Base-by-base conservation (phyloP, 2,888 invertebrate genomes). In the Penaeus monodon region DNA sequence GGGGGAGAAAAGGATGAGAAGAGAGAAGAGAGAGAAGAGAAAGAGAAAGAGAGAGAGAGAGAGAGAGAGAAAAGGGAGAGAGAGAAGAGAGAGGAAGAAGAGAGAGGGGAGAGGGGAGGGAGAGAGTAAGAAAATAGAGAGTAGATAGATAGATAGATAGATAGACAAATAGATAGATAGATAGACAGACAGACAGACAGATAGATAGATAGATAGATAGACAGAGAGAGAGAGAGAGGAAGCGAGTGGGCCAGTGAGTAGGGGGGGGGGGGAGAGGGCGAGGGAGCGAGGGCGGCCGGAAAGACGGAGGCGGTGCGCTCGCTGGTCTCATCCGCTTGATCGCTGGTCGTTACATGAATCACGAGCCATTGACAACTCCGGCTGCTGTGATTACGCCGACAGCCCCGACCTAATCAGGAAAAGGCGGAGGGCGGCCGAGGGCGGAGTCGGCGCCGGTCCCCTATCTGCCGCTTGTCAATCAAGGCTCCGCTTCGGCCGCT, bases 391-490 rank as follows among this genome's bases (percentile, higher is more conserved):
- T 77, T 77, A 77, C 57, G n/a, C 57, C 77, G 22, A 77, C 77
- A 77, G 57, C 57, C n/a, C 77, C 77, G 49, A 20, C 44, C 57
- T 77, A 57, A 77, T 77, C 77, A 77, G 57, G 44, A 76, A 76
- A 49, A 76, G 24, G 24, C 24, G 49, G 27, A 76, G 76, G 49
- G 24, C 57, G 57, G 57, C 57, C 57, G 57, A 1, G 57, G 57
- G 14, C 68, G 68, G 29, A n/a, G 27, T 68, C 68, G 29, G n/a
- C 68, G 27, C 68, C 29, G 27, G 24, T 29, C 20, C 79, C 64
- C 27, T 64, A n/a, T 33, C 64, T 64, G 57, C 57, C 3, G 57
- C 17, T 57, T 57, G 57, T 57, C 57, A 57, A 20, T 57, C 57
- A 57, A 57, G 57, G 57, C 57, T 10, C 3, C 57, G 17, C 57